Evolutionary conservation across 2,797 vertebrate genomes (phyloP), one percentile per base, ranked within the genome.

Genomic region (Danionella dracula): DNA sequence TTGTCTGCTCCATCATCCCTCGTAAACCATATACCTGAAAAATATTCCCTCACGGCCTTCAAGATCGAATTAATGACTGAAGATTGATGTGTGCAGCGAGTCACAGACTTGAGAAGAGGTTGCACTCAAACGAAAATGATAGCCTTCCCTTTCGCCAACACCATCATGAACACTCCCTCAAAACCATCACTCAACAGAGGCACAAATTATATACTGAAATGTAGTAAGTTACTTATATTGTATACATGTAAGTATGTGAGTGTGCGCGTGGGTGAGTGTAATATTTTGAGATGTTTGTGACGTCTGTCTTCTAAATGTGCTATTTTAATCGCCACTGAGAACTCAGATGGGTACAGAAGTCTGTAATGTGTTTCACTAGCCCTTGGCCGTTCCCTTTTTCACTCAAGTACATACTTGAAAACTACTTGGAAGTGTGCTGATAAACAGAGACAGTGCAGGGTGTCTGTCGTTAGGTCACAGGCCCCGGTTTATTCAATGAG

Each of bases 171-270:
- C 71, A 45, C 55, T 32, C 50, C 44, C 41, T 19, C 46, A 53
- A 34, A 10, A 34, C 7, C 10, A 65, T 31, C 23, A 37, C 44
- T 13, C 8, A 13, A 53, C 15, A 31, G 49, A 64, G 74, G 54
- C 67, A 60, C 70, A 35, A 57, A 77, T 70, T 74, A 64, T 73
- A 62, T 57, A 74, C 37, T 4, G 4, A 19, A 68, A 71, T 60
- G 38, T 71, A 73, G 71, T 79, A 70, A 79, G 54, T 76, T 32
- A 75, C 68, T 67, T 73, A 56, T 75, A 76, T 78, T 76, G 42
- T 75, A 68, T 73, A 65, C 66, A 67, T 66, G 70, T 78, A 72
- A 48, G 72, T 79, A 44, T 38, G 60, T 51, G 55, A 53, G 74
- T 60, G 72, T 79, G 68, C 21, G 48, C 60, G 7, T 58, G 68